phyloP scores from a whole-genome alignment of 2,797 vertebrate species.

The Menidia menidia region DNA sequence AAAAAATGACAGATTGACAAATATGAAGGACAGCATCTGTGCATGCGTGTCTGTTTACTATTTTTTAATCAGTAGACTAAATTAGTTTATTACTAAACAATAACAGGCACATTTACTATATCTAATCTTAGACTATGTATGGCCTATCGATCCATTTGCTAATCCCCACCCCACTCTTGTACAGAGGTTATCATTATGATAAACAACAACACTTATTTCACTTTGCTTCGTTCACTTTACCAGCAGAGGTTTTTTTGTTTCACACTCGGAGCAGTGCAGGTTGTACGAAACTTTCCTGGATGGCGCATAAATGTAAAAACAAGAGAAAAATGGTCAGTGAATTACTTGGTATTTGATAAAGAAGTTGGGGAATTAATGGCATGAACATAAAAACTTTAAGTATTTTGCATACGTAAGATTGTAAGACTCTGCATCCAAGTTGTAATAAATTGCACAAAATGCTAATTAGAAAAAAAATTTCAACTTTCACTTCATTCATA shows the following conservation, averaged over 20 bases:
- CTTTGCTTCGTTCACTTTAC: neutral
- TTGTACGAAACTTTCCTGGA: neutral
- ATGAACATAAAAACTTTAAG: too few relatives aligned
- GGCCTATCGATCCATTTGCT: neutral
- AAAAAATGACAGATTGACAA: conserved; percentile 64
- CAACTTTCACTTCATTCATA: too few relatives aligned
- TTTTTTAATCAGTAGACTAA: conserved; percentile 24
- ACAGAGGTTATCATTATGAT: neutral
- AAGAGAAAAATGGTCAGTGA: too few relatives aligned
- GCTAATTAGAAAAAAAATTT: too few relatives aligned
- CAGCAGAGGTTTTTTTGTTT: neutral
- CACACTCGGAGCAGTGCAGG: neutral
- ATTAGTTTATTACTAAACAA: neutral
- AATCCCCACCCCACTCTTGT: neutral
- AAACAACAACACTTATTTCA: neutral
- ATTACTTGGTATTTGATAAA: too few relatives aligned
- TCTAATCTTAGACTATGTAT: neutral
- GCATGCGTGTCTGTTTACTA: conserved; percentile 1
- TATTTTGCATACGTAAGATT: too few relatives aligned
- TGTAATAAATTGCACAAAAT: too few relatives aligned
- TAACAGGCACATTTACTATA: neutral
- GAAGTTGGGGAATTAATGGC: too few relatives aligned
- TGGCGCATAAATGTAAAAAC: neutral
- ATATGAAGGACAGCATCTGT: conserved; percentile 44
- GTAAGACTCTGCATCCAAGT: too few relatives aligned